Base-by-base conservation (phyloP, 2,797 vertebrate genomes). In the Sebastes cheni region DNA sequence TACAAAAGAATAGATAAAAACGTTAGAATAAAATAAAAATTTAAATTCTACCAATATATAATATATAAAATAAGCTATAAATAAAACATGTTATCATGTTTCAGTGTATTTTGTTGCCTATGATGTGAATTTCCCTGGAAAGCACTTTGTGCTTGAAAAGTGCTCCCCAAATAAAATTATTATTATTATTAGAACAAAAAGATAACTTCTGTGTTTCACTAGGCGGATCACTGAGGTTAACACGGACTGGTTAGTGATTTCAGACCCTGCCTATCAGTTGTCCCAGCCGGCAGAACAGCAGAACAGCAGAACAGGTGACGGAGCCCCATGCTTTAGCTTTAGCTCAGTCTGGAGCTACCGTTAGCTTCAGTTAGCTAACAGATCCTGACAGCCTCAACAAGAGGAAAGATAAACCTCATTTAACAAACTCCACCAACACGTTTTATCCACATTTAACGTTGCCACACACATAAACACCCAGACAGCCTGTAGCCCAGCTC, bases 271-370 rank as follows among this genome's bases (percentile, higher is more conserved):
- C 29, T n/a, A 13, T 1, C 9, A 36, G 22, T 23, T 65, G 70
- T 50, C 46, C 0, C 1, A 9, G 27, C 25, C 6, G 8, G 46
- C 2, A 65, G 56, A 71, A 54, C 71, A 71, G 30, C 0, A 29
- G 30, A 32, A 10, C 32, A 1, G 9, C 0, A 65, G 58, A 72
- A 58, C 71, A 73, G 34, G 79, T 73, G 85, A 75, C 61, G 4
- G 54, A 85, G 64, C 69, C 87, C 90, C 90, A 92, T 67, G 89
- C 92, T 89, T 86, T 67, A 81, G 32, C 83, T 62, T 86, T 64
- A 81, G 36, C 83, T 66, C 20, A 2, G 42, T 14, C 11, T 2
- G 3, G 4, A 34, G 65, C 75, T 72, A 55, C 32, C 23, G 18
- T 72, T 85, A 75, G 72, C 81, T 29, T 20, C 22, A 1, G 25